These are phyloP conservation scores for Bibio marci DNA, from an alignment of 2,888 invertebrate species.

Conservation along the genomic window DNA sequence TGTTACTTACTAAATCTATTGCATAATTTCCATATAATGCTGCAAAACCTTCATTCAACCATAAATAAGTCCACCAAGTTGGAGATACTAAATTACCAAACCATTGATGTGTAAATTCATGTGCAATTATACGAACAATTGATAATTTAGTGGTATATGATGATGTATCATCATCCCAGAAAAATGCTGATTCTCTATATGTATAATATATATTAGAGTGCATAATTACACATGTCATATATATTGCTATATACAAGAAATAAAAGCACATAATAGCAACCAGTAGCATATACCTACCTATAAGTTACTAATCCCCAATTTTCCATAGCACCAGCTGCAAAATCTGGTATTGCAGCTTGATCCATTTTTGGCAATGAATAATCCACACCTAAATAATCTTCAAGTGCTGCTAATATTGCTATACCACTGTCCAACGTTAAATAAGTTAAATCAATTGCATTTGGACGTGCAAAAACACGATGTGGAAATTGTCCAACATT, in stretches of 20 bases:
- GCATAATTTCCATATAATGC: conserved; percentile 47
- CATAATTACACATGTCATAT: too few relatives aligned
- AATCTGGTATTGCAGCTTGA: conserved; percentile 75
- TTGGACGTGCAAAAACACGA: conserved; percentile 21
- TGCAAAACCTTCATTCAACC: conserved; percentile 62
- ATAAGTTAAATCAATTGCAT: conserved; percentile 30
- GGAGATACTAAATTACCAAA: conserved; percentile 59
- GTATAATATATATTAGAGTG: too few relatives aligned
- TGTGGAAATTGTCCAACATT: conserved; percentile 13
- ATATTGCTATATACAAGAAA: too few relatives aligned
- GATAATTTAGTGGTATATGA: background rate
- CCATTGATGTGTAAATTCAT: conserved; percentile 57
- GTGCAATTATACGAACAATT: conserved; percentile 36
- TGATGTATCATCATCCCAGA: background rate
- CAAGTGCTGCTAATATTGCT: conserved; percentile 46
- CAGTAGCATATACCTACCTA: conserved; percentile 30
- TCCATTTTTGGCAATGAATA: conserved; percentile 70
- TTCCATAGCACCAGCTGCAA: conserved; percentile 77
- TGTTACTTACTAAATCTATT: conserved; percentile 33
- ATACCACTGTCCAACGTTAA: conserved; percentile 60
- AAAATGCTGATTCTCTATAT: background rate
- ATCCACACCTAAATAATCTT: conserved; percentile 50
- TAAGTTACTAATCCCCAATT: conserved; percentile 85
- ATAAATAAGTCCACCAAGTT: conserved; percentile 51
- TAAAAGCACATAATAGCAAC: too few relatives aligned